Evolutionary conservation across 2,113 vertebrate species (phyloP), one percentile per base, ranked within the genome.

Genomic region (Scomber colias): DNA sequence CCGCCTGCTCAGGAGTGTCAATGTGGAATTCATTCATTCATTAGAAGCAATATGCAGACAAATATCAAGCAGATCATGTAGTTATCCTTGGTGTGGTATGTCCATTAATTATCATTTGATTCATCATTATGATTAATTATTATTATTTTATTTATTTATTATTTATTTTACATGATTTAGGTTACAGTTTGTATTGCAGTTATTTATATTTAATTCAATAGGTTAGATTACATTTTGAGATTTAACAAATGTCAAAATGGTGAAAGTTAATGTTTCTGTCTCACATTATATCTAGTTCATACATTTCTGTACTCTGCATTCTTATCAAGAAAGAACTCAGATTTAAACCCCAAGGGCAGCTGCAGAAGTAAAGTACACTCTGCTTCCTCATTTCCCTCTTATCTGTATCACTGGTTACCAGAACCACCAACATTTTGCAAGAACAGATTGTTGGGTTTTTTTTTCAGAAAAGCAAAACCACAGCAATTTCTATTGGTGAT

Each of bases 271-370:
- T 3, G 17, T 69, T 54, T 45, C 24, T 31, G 14, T 19, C 16
- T 53, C 35, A 40, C 35, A 40, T 7, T 30, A 30, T 15, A 45
- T 31, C 14, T 21, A 61, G 11, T 9, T 62, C 12, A 16, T 11
- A 7, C 0, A 16, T 53, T 17, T 70, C 49, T 40, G 9, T 40
- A 2, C 59, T 70, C 56, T 63, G 35, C 2, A n/a, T 70, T 69
- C 35, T 35, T 49, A 24, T 59, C 5, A 75, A 66, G 53, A 48
- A 65, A 75, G 60, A 13, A 49, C 14, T 61, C 19, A 53, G 11
- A 44, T 59, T 44, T 16, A 50, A 35, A 55, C 49, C 24, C 13
- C 1, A 3, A 30, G 11, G 13, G 19, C 53, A 60, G 59, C 31
- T 4, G 12, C 57, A 24, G 48, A 62, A 30, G 35, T 9, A 40